A percentile compares a stretch with the other conserved stretches of the same genome.
Conservation (phyloP, 92 coral and sea anemone genomes). For the Epizoanthus illoricatus region DNA sequence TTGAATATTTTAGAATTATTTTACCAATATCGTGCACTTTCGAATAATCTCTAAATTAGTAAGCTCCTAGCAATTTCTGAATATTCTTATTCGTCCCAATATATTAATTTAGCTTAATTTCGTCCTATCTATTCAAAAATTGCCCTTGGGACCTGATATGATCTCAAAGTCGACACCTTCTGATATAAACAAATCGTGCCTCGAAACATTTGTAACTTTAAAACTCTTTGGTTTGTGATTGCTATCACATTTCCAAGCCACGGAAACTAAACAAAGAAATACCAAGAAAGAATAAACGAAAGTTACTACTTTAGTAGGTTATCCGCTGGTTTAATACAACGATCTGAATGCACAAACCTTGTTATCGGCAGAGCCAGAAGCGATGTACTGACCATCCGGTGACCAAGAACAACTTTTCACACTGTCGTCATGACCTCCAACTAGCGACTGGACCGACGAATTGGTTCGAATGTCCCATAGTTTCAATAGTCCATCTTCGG, state of each 20-base stretch:
- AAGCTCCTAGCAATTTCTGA: not conserved
- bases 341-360: constrained; percentile 61
- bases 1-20: not conserved
- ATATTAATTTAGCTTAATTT: not conserved
- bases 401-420: constrained; percentile 93
- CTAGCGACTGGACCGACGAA: constrained; percentile 70
- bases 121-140: not conserved
- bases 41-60: not conserved
- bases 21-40: not conserved
- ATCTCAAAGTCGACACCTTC: constrained; percentile 16
- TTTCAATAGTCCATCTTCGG: constrained; percentile 91
- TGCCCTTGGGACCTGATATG: not conserved
- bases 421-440: constrained; percentile 97
- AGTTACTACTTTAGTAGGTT: not conserved
- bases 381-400: constrained; percentile 79
- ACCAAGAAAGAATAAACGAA: not conserved
- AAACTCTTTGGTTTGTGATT: not conserved
- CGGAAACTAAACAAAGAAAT: not conserved
- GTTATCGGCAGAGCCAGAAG: constrained; percentile 86
- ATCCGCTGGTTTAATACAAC: too few species aligned
- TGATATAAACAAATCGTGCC: constrained; percentile 1
- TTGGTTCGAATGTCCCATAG: constrained; percentile 89
- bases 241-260: not conserved
- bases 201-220: constrained; percentile 27
- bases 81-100: not conserved